Evolutionary conservation across 2,113 vertebrate species (phyloP), one percentile per base, ranked within the genome.

Genomic region (Lonchura striata): DNA sequence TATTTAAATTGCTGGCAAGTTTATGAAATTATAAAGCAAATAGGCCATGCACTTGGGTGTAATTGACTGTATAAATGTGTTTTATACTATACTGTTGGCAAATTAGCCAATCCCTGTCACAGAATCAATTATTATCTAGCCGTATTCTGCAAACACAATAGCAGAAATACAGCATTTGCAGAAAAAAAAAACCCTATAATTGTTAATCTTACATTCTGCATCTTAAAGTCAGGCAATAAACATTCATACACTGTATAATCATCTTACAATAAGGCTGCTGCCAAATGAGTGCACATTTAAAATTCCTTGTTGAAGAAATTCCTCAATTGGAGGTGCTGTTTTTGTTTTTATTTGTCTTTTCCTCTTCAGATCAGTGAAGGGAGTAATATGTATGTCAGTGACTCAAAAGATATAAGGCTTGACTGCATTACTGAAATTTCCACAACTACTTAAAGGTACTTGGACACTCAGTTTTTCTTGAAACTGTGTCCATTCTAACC

Each of bases 21-120:
- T 98, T 98, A 98, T 98, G 98, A 98, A 98, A 98, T 98, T 98
- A 98, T 98, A 98, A 98, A 98, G 98, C 98, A 98, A 98, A 98
- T 98, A 98, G 98, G 98, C 97, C 98, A 98, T 98, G 98, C 98
- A 98, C 98, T 98, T 97, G 98, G 97, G 98, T 98, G 98, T 98
- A 98, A 98, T 98, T 98, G 98, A 98, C 98, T 98, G 98, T 98
- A 98, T 98, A 98, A 98, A 98, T 98, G 98, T 98, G 97, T 98
- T 98, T 98, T 98, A 98, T 98, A 98, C 96, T 98, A 98, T 98
- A 98, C 98, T 97, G 98, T 98, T 97, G 97, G 98, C 97, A 98
- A 98, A 98, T 98, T 98, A 98, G 97, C 98, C 98, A 98, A 97
- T 98, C 97, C 96, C 97, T 98, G 98, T 98, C 98, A 98, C 15